Conservation (phyloP, 2,888 invertebrate genomes). For the Cheilosia impressa region DNA sequence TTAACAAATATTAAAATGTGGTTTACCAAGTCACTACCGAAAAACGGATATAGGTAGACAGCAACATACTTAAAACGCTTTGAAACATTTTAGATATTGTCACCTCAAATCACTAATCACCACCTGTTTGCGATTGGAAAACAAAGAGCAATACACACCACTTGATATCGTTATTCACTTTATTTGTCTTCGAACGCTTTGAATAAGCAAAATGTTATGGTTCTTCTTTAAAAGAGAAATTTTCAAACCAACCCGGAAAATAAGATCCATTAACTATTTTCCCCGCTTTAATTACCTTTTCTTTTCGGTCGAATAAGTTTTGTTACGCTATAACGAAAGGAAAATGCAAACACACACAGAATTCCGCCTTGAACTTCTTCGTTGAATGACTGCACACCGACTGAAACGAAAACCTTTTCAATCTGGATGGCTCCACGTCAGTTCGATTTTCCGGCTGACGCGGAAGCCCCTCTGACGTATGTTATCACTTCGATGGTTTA, state of each 20-base stretch:
- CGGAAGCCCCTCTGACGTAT: slow-evolving; percentile 49
- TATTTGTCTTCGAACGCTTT: slow-evolving; percentile 1
- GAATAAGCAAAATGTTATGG: neutral
- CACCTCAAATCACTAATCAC: neutral
- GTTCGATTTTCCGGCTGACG: slow-evolving; percentile 43
- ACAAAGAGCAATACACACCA: slow-evolving; percentile 2
- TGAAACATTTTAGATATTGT: slow-evolving; percentile 8
- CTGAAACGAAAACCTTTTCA: slow-evolving; percentile 36
- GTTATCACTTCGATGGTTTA: slow-evolving; percentile 51
- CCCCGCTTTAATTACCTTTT: neutral
- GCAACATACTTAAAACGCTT: neutral
- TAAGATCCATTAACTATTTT: neutral
- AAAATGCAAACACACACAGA: neutral
- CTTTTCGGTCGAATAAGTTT: neutral
- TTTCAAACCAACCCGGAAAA: slow-evolving; percentile 16
- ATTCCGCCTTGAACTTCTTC: slow-evolving; percentile 47
- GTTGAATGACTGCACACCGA: slow-evolving; percentile 54
- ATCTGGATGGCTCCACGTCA: slow-evolving; percentile 34
- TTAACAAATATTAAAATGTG: too few species aligned
- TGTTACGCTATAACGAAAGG: slow-evolving; percentile 28
- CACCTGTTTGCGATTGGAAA: slow-evolving; percentile 6
- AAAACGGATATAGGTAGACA: too few species aligned
- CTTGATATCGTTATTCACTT: neutral
- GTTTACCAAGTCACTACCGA: too few species aligned
- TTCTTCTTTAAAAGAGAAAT: neutral